These are phyloP conservation scores for Chionis minor DNA, from an alignment of 2,113 vertebrate species.

Conservation along the genomic window DNA sequence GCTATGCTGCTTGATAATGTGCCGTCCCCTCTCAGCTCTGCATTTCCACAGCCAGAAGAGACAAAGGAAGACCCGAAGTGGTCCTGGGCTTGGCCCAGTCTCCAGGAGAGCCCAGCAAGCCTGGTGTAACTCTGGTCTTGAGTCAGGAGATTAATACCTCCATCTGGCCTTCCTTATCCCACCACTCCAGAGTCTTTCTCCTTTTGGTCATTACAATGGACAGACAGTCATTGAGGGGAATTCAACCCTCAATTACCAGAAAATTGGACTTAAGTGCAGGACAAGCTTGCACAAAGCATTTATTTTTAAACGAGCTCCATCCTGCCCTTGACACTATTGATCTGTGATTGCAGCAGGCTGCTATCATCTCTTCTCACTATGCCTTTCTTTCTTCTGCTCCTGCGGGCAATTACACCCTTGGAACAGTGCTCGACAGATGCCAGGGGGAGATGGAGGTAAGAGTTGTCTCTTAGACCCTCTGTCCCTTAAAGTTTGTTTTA, in stretches of 20 bases:
- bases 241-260: conserved; percentile 19
- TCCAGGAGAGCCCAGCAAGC: neutral
- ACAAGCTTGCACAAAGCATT: conserved; percentile 4
- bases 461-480: neutral
- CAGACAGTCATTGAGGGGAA: neutral
- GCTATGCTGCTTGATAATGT: neutral
- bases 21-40: neutral
- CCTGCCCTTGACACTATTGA: conserved; percentile 47
- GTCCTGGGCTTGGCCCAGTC: neutral
- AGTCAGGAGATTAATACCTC: neutral
- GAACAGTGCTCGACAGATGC: neutral
- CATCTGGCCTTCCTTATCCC: neutral
- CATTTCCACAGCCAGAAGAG: neutral
- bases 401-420: neutral
- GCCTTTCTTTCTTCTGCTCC: neutral
- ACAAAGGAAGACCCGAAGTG: neutral
- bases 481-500: neutral
- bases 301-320: conserved; percentile 31
- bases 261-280: conserved; percentile 17
- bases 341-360: conserved; percentile 31
- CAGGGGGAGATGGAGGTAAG: neutral
- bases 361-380: neutral
- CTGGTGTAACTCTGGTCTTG: neutral
- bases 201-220: neutral
- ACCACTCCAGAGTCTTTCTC: neutral